A percentile compares a stretch with the other conserved stretches of the same genome.
These are phyloP conservation scores for Craseonycteris thonglongyai DNA, from an alignment of 2,113 vertebrate species.

Conservation along the genomic window DNA sequence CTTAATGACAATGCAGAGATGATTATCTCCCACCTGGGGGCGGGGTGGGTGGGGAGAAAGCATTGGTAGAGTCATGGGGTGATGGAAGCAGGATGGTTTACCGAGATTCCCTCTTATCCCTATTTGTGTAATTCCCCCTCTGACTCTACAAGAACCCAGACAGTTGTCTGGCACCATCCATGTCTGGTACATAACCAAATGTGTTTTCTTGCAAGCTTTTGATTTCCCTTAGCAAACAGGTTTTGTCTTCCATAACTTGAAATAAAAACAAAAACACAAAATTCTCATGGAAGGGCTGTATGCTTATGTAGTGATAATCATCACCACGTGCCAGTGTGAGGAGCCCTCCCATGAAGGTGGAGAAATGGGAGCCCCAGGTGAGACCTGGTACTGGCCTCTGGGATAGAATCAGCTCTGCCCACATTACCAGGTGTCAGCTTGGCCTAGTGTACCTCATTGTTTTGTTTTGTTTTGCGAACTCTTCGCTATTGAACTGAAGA, in stretches of 20 bases:
- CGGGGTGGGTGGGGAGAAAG: conserved; percentile 47
- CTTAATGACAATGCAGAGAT: conserved; percentile 75
- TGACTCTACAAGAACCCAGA: conserved; percentile 71
- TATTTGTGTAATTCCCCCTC: conserved; percentile 70
- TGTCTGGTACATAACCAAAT: conserved; percentile 66
- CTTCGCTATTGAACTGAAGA: conserved; percentile 34
- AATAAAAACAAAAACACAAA: too few relatives aligned
- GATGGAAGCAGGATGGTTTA: conserved; percentile 49
- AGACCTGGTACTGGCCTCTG: background rate
- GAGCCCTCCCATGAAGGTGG: background rate
- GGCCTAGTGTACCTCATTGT: background rate
- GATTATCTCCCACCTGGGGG: conserved; percentile 66
- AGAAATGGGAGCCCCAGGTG: background rate
- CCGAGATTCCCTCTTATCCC: conserved; percentile 69
- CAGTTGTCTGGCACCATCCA: conserved; percentile 60
- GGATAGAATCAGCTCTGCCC: background rate
- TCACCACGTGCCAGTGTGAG: background rate
- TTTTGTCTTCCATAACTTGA: conserved; percentile 6
- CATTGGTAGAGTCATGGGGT: conserved; percentile 36
- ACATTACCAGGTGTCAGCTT: background rate
- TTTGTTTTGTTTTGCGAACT: conserved; percentile 34
- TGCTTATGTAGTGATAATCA: background rate
- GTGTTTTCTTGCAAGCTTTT: conserved; percentile 22
- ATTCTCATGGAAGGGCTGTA: background rate
- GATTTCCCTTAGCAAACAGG: conserved; percentile 37